Conservation (phyloP, 2,888 invertebrate genomes). For the Lomographa bimaculata region DNA sequence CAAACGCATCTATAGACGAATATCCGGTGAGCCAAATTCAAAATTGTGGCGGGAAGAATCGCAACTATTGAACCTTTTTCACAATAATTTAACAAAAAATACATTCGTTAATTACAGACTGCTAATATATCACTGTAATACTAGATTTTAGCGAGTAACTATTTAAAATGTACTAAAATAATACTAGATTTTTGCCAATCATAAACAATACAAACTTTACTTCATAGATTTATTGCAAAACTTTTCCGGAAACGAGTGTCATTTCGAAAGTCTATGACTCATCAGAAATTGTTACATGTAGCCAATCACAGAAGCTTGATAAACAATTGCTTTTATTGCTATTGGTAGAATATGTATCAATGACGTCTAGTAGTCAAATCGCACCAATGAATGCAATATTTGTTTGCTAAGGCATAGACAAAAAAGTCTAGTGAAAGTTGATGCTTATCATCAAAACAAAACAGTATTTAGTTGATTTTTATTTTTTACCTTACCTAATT, state of each 20-base stretch:
- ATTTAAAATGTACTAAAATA: constrained; percentile 14
- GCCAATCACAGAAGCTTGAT: constrained; percentile 13
- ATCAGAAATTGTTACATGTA: constrained; percentile 55
- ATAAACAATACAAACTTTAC: constrained; percentile 56
- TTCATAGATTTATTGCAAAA: constrained; percentile 64
- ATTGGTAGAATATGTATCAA: constrained; percentile 24
- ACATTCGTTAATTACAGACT: not conserved
- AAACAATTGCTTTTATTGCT: too few species aligned
- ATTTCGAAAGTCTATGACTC: constrained; percentile 76
- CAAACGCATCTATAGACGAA: constrained; percentile 83
- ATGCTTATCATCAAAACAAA: too few species aligned
- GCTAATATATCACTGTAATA: not conserved
- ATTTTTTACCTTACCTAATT: too few species aligned
- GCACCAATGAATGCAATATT: constrained; percentile 10
- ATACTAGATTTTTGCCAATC: constrained; percentile 34
- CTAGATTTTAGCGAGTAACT: not conserved
- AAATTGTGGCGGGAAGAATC: constrained; percentile 69
- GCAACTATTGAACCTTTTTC: constrained; percentile 5
- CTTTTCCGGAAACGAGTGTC: constrained; percentile 82
- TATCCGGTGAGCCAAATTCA: constrained; percentile 78
- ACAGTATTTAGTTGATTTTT: too few species aligned
- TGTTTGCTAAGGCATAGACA: constrained; percentile 13
- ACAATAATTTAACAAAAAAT: not conserved
- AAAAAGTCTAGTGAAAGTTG: constrained; percentile 1
- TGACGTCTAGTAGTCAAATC: not conserved